A percentile compares a stretch with the other conserved stretches of the same genome.
Conservation (phyloP, 2,797 vertebrate genomes). For the Acrossocheilus wenchowensis region DNA sequence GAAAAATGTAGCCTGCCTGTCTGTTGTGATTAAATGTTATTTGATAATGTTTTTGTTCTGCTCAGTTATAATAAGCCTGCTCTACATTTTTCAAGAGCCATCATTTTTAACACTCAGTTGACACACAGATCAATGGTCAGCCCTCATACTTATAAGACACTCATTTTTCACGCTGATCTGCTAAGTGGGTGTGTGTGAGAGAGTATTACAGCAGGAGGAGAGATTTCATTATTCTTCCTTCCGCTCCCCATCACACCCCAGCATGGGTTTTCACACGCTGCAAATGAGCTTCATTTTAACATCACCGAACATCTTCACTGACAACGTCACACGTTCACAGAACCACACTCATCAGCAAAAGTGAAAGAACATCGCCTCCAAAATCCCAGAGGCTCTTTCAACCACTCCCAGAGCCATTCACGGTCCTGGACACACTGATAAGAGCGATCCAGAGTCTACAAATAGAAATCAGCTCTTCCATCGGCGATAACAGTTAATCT, state of each 20-base stretch:
- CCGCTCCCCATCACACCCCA: constrained; percentile 5
- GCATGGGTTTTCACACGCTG: constrained; percentile 32
- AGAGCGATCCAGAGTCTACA: neutral
- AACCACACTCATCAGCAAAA: constrained; percentile 18
- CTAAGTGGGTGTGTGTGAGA: constrained; percentile 36
- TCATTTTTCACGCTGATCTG: constrained; percentile 41
- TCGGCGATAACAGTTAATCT: neutral
- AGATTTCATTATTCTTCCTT: constrained; percentile 38
- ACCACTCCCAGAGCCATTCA: neutral
- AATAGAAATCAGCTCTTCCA: neutral
- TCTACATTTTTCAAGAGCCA: neutral
- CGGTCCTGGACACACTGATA: neutral
- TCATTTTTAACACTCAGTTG: constrained; percentile 20
- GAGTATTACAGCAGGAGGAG: constrained; percentile 3
- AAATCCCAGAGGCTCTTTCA: constrained; percentile 18
- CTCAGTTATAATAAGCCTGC: constrained; percentile 1
- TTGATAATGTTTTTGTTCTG: constrained; percentile 4
- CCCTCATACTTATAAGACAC: constrained; percentile 19
- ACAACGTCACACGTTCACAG: constrained; percentile 9
- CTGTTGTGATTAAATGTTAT: constrained; percentile 11
- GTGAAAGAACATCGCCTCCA: neutral
- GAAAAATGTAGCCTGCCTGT: neutral
- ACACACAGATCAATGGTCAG: constrained; percentile 38
- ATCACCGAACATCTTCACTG: neutral
- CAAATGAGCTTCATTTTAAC: constrained; percentile 44